Evolutionary conservation across 2,888 invertebrate species (phyloP), one percentile per base, ranked within the genome.

Genomic region (Venusia cambrica): DNA sequence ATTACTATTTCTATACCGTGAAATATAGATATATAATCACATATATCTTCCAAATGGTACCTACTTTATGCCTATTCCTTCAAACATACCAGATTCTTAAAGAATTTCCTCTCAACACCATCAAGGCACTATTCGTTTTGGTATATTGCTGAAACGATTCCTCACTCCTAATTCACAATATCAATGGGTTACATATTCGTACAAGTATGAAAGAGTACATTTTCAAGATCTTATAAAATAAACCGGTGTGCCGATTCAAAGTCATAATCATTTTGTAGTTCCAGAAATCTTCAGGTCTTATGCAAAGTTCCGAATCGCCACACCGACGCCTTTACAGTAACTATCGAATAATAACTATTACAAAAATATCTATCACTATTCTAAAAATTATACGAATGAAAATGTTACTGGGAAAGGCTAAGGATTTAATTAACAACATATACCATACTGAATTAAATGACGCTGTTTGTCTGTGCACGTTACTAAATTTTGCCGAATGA

Each of bases 1-100:
- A 87, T 87, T 87, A 85, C 68, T 87, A 87, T 87, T 78, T 85
- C 87, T 87, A 87, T 87, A 87, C 87, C 58, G 85, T 73, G 74
- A 76, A 75, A 83, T 87, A 87, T 87, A 87, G 87, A 87, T 65
- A 80, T 87, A 84, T 85, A 87, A 87, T 87, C 87, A 87, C 61
- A 58, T 46, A 45, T 48, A 45, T 45, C 36, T 67, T n/a, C 58
- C 58, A 60, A 63, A 50, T 37, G 40, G 36, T 56, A 55, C 57
- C 57, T 47, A 51, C 33, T 31, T 58, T 57, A 62, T 68, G 66
- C 62, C 64, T 71, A 68, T 48, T 19, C 35, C 38, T 26, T 55
- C 65, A 69, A 59, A 57, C 71, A 58, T 66, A 67, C 60, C 57
- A 50, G 68, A 75, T 77, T 73, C 75, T 74, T 68, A 46, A 37